Evolutionary conservation across 1,140 invertebrate genomes (phyloP).

Genomic region (Idris sp.): DNA sequence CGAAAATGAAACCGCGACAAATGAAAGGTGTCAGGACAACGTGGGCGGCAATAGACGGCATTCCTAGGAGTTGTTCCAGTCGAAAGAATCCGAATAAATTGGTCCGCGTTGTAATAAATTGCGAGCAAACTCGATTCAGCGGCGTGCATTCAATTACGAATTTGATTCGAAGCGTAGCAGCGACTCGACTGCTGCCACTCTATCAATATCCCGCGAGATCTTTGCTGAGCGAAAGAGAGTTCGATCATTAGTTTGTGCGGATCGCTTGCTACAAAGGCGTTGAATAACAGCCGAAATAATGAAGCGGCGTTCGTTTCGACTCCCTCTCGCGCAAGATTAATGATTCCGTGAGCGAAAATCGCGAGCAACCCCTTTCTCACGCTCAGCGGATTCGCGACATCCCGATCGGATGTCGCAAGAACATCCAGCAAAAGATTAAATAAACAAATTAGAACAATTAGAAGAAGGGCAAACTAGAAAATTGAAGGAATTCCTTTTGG

Average conservation of each 20-base stretch:
- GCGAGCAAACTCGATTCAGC: constrained; percentile 43
- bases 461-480: constrained; percentile 79
- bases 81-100: constrained; percentile 38
- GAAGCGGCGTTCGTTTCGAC: constrained; percentile 63
- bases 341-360: constrained; percentile 60
- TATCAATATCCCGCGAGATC: constrained; percentile 59
- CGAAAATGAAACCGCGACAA: constrained; percentile 59
- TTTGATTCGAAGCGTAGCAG: constrained; percentile 35
- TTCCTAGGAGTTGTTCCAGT: constrained; percentile 40
- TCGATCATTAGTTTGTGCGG: constrained; percentile 51
- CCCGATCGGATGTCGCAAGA: constrained; percentile 46
- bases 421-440: constrained; percentile 72
- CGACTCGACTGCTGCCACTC: constrained; percentile 26
- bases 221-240: too few relatives aligned
- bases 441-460: constrained; percentile 80
- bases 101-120: constrained; percentile 45
- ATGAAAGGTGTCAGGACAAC: constrained; percentile 40
- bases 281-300: constrained; percentile 65
- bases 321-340: constrained; percentile 66
- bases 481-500: constrained; percentile 79
- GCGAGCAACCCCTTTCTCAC: constrained; percentile 66
- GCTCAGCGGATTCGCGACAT: constrained; percentile 55
- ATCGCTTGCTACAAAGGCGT: constrained; percentile 58
- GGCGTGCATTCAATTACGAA: constrained; percentile 48
- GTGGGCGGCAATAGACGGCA: constrained; percentile 55